phyloP scores from a whole-genome alignment of 1,140 invertebrate species.

The Drosophila ironensis region DNA sequence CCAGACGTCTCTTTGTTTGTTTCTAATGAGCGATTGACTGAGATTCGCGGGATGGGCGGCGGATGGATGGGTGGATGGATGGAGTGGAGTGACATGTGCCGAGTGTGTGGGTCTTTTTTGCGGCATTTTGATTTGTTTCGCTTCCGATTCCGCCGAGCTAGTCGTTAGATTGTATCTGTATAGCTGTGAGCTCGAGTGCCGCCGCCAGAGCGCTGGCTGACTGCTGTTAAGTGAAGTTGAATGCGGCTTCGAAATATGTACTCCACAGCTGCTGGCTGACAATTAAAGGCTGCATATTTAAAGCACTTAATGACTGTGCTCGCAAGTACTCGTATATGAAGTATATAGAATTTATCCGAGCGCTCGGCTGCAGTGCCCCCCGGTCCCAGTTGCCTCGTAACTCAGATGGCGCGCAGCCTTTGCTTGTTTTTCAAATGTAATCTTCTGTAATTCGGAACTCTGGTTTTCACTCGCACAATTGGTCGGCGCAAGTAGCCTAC shows the following conservation, averaged over 20 bases:
- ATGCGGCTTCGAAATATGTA: constrained; percentile 15
- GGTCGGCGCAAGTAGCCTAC: constrained; percentile 18
- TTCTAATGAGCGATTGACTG: constrained; percentile 51
- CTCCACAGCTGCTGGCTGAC: constrained; percentile 22
- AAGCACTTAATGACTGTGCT: constrained; percentile 54
- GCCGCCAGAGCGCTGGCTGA: constrained; percentile 7
- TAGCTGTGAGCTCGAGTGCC: constrained; percentile 33
- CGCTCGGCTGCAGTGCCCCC: constrained; percentile 5
- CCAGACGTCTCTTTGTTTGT: constrained; percentile 50
- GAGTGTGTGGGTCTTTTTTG: constrained; percentile 37
- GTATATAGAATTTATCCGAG: constrained; percentile 2
- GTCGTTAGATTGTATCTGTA: constrained; percentile 64
- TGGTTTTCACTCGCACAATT: constrained; percentile 8
- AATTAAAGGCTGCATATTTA: constrained; percentile 47
- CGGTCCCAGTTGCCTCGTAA: constrained; percentile 38
- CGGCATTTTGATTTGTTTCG: constrained; percentile 63
- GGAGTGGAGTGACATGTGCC: constrained; percentile 38
- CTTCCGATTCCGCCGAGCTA: constrained; percentile 63
- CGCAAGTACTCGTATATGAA: background rate
- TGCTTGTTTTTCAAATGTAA: constrained; percentile 9
- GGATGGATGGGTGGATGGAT: too few relatives aligned
- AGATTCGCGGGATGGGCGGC: background rate
- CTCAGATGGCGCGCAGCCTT: constrained; percentile 17
- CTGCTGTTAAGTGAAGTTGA: constrained; percentile 8
- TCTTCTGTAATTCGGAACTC: constrained; percentile 35